Evolutionary conservation across 2,888 invertebrate genomes (phyloP), one percentile per base, ranked within the genome.

Genomic region (Hecatera dysodea): DNA sequence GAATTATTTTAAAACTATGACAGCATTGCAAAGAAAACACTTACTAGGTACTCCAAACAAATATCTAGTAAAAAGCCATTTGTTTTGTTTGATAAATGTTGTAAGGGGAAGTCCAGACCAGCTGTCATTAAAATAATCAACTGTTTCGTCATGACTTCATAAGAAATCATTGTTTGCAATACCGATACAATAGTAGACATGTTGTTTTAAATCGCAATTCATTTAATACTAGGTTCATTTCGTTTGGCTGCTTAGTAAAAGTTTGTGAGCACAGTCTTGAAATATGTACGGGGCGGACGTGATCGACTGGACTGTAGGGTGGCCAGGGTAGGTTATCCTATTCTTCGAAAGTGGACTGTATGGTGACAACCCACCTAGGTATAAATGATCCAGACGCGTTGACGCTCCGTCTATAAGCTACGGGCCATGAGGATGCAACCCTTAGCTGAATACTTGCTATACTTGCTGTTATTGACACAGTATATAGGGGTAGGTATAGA

Each of bases 61-160:
- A 46, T 36, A 27, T 39, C 22, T n/a, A 8, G 8, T 12, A 22
- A 46, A 48, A 46, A 55, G 39, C 7, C 48, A 65, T 75, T 56
- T 75, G 55, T 75, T 75, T 75, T 72, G 66, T 72, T 55, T 48
- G 29, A 0, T 55, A 75, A n/a, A 42, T 52, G 9, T 39, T 53
- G 0, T 27, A 4, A 39, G 68, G 76, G 72, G 68, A 75, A 72
- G 57, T 46, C 36, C 72, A 15, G 9, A 39, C 17, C 7, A 57
- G 17, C 27, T 52, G 50, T 6, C 29, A 52, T 59, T 59, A 17
- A 75, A 48, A 52, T n/a, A 22, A 56, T 22, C 17, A 19, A 44
- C 22, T 44, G 15, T 33, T 36, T 27, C 27, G 42, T 15, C 44
- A 24, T 24, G 15, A 55, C 27, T 33, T 15, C 44, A 24, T 24